Percentiles rank a stretch among this genome's conserved stretches.
phyloP scores from a whole-genome alignment of 2,113 vertebrate species.

The Austrofundulus limnaeus region DNA sequence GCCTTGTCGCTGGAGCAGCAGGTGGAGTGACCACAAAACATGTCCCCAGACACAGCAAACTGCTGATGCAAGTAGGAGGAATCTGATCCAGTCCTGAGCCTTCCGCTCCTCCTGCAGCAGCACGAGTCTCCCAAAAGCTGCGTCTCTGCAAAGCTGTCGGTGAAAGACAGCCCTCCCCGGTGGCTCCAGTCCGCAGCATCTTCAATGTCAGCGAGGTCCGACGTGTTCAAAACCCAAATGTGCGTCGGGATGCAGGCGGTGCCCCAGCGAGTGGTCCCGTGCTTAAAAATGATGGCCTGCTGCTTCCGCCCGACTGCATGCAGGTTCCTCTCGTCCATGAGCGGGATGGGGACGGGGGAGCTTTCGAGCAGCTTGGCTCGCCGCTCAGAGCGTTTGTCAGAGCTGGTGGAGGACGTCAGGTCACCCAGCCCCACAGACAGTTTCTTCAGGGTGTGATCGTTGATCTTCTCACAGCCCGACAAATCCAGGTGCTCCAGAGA shows the following conservation, averaged over 20 bases:
- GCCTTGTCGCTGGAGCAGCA: conserved; percentile 83
- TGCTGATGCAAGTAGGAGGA: conserved; percentile 87
- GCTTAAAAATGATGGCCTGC: conserved; percentile 75
- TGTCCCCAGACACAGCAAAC: conserved; percentile 80
- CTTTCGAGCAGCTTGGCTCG: conserved; percentile 68
- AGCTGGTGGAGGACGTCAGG: conserved; percentile 60
- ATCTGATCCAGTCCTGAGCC: conserved; percentile 86
- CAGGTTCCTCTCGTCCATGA: conserved; percentile 68
- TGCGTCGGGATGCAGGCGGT: conserved; percentile 38
- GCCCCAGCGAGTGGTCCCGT: conserved; percentile 53
- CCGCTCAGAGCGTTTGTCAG: conserved; percentile 41
- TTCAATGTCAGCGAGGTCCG: conserved; percentile 91
- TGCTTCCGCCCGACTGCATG: conserved; percentile 54
- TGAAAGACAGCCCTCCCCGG: conserved; percentile 62
- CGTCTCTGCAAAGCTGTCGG: conserved; percentile 72
- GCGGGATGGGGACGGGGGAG: conserved; percentile 57
- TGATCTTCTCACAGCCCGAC: conserved; percentile 95
- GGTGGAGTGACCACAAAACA: conserved; percentile 88
- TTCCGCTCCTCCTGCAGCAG: conserved; percentile 83
- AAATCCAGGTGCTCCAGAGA: conserved; percentile 90
- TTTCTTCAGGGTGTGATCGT: conserved; percentile 86
- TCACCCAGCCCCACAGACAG: conserved; percentile 89
- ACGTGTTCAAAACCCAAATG: conserved; percentile 88
- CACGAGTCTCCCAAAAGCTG: conserved; percentile 62
- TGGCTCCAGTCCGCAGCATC: conserved; percentile 91